phyloP scores from a whole-genome alignment of 2,113 vertebrate genomes.

The Cygnus atratus region DNA sequence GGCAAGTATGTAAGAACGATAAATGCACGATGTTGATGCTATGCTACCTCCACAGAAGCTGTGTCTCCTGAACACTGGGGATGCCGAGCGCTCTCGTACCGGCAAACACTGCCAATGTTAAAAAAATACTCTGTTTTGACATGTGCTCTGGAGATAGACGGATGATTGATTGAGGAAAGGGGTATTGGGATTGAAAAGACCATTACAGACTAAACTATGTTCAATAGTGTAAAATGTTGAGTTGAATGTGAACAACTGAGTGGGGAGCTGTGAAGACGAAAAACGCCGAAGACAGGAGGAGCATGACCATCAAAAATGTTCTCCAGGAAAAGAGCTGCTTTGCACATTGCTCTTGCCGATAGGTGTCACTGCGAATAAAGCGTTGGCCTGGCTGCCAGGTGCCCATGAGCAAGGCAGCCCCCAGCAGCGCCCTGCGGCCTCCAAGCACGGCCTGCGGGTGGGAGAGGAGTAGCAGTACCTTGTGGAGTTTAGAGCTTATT shows the following conservation, averaged over 20 bases:
- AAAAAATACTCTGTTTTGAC: background rate
- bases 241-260: background rate
- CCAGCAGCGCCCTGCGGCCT: rapidly evolving
- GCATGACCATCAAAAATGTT: rapidly evolving
- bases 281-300: background rate
- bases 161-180: background rate
- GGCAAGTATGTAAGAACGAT: background rate
- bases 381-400: background rate
- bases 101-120: background rate
- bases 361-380: conserved; percentile 52
- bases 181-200: background rate
- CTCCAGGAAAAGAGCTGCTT: background rate
- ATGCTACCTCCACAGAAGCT: background rate
- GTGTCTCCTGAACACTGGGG: background rate
- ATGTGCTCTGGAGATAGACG: background rate
- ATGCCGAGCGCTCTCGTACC: too few relatives aligned
- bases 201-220: background rate
- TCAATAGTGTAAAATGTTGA: background rate
- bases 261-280: background rate
- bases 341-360: background rate
- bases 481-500: background rate
- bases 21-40: rapidly evolving
- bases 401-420: rapidly evolving
- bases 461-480: background rate
- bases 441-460: background rate